Base-by-base conservation (phyloP, 2,113 vertebrate genomes). In the Lepisosteus osseus region DNA sequence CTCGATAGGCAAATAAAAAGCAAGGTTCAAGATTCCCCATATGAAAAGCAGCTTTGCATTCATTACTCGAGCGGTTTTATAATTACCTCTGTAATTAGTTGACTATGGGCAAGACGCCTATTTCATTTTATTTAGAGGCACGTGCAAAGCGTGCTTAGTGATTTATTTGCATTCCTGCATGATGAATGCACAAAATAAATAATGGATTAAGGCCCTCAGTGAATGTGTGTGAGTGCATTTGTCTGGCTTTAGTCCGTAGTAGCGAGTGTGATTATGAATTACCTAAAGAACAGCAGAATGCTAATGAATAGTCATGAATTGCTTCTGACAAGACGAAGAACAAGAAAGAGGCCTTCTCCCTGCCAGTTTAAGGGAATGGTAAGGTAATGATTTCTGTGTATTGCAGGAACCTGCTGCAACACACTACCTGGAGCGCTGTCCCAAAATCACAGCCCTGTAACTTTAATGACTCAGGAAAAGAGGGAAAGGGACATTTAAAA, bases 301-400 rank as follows among this genome's bases (percentile, higher is more conserved):
- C 59, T 73, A 73, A 73, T 68, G 65, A 68, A 40, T 15, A 68
- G 65, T 63, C 65, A 43, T 67, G 66, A 61, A 67, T 68, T 68
- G 56, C 61, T 15, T 62, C 45, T 54, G 44, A 51, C 66, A 57
- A 51, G 6, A 8, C 44, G 55, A 41, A 47, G 70, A 29, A 54
- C 29, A 41, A 11, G 55, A 44, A 13, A 44, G 29, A 42, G 55
- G 40, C 14, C 7, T 41, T 41, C 42, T 7, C 67, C 56, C 8
- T 7, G 57, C 40, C 68, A 42, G 57, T 54, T 44, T 7, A 11
- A 69, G 68, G 41, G n/a, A 69, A 59, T 43, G 29, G n/a, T 59
- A 42, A 29, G 17, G 17, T 29, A 29, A 29, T 59, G 54, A n/a
- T 29, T 29, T 69, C 55, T 54, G 47, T 54, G 29, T 29, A 3